phyloP scores from a whole-genome alignment of 1,140 invertebrate species.

The Arctopsyche grandis region DNA sequence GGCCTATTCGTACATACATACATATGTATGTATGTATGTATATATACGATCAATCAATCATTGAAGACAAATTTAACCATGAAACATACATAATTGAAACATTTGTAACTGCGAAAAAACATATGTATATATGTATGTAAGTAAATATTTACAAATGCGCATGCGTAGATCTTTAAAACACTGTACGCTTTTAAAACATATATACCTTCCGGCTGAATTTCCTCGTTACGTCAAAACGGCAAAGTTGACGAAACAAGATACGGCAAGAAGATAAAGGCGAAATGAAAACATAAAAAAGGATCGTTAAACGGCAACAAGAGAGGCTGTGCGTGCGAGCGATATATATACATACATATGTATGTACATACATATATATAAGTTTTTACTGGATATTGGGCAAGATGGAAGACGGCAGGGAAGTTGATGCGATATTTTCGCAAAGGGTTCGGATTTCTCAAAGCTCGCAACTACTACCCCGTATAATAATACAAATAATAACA shows the following conservation, averaged over 20 bases:
- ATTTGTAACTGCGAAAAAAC: too few species aligned
- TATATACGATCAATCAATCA: too few species aligned
- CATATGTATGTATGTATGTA: too few species aligned
- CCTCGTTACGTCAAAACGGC: slow-evolving; percentile 19
- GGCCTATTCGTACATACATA: too few species aligned
- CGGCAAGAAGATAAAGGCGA: slow-evolving; percentile 9
- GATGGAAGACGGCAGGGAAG: neutral
- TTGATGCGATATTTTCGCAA: slow-evolving; percentile 2
- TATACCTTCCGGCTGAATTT: slow-evolving; percentile 4
- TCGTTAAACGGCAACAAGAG: slow-evolving; percentile 14
- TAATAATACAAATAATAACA: too few species aligned
- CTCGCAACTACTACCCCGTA: neutral
- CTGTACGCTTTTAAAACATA: too few species aligned
- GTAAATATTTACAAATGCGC: too few species aligned
- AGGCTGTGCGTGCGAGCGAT: neutral
- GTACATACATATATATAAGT: neutral
- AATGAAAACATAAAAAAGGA: slow-evolving; percentile 39
- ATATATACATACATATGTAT: neutral
- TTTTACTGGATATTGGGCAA: neutral
- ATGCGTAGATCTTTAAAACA: neutral
- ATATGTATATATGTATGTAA: too few species aligned
- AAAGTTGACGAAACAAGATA: slow-evolving; percentile 40
- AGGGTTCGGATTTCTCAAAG: slow-evolving; percentile 1
- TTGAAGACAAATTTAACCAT: too few species aligned
- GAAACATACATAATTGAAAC: too few species aligned